Percentiles rank a stretch among this genome's conserved stretches.
Evolutionary conservation across 2,888 invertebrate species (phyloP).

Genomic region (Rhamnusium bicolor): DNA sequence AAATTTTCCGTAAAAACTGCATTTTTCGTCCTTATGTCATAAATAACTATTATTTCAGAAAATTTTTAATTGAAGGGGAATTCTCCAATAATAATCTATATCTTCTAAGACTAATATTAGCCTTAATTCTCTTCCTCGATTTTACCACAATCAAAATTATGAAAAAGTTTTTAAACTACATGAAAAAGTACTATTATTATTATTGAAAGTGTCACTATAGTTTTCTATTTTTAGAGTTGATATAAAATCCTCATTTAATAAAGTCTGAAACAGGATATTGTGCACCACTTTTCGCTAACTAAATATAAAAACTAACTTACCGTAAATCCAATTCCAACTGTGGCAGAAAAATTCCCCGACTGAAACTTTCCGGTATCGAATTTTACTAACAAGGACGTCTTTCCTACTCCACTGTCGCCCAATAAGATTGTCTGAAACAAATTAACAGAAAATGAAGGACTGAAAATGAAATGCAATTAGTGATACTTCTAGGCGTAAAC

Average conservation of each 20-base stretch:
- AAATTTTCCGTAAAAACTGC: too few species aligned
- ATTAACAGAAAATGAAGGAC: conserved; percentile 1
- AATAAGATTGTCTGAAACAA: conserved; percentile 87
- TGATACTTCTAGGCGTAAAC: not conserved
- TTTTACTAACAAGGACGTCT: conserved; percentile 92
- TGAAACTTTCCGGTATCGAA: conserved; percentile 95
- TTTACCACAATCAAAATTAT: too few species aligned
- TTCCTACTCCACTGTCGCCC: conserved; percentile 95
- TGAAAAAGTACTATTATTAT: too few species aligned
- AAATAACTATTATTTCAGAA: too few species aligned
- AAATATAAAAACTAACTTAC: conserved; percentile 75
- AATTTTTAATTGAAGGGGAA: too few species aligned
- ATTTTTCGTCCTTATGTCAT: too few species aligned
- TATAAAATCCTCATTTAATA: not conserved
- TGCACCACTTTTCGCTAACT: conserved; percentile 22
- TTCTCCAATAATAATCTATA: too few species aligned
- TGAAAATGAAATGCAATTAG: conserved; percentile 19
- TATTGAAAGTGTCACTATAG: too few species aligned
- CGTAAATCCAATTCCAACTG: conserved; percentile 95
- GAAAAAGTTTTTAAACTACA: too few species aligned
- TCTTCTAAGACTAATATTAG: too few species aligned
- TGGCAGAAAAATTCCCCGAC: conserved; percentile 92
- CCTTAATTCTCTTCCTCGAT: too few species aligned
- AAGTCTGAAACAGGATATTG: conserved; percentile 34
- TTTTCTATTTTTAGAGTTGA: not conserved